Conservation (phyloP, 2,888 invertebrate species). For the Lagria hirta region DNA sequence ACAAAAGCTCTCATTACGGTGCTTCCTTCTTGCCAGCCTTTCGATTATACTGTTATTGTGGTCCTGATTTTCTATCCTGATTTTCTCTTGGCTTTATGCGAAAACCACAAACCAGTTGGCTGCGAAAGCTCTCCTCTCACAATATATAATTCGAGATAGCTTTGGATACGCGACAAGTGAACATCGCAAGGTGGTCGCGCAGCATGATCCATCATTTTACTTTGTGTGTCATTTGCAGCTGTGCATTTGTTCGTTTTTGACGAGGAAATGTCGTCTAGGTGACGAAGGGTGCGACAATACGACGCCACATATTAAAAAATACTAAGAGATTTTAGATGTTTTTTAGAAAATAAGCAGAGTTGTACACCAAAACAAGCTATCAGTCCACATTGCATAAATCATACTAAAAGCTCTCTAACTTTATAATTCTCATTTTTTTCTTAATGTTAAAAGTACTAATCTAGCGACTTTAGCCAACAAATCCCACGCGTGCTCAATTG, state of each 20-base stretch:
- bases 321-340: too few relatives aligned
- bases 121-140: constrained; percentile 6
- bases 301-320: too few relatives aligned
- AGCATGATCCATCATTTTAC: constrained; percentile 14
- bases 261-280: too few relatives aligned
- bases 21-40: constrained; percentile 6
- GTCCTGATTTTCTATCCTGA: constrained; percentile 5
- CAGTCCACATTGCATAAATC: too few relatives aligned
- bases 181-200: constrained; percentile 18
- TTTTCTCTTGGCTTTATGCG: constrained; percentile 3
- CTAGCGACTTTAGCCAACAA: too few relatives aligned
- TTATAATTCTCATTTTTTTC: too few relatives aligned
- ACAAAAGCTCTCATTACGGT: constrained; percentile 10
- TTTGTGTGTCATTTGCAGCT: constrained; percentile 13
- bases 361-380: too few relatives aligned
- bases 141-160: constrained; percentile 6
- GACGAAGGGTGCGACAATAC: too few relatives aligned
- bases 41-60: constrained; percentile 9
- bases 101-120: constrained; percentile 9
- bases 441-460: too few relatives aligned
- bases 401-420: too few relatives aligned
- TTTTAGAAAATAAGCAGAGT: too few relatives aligned
- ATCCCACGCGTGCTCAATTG: too few relatives aligned
- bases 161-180: constrained; percentile 11
- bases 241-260: constrained; percentile 18